phyloP scores from a whole-genome alignment of 2,888 invertebrate genomes.

The Acanthococcus lagerstroemiae region DNA sequence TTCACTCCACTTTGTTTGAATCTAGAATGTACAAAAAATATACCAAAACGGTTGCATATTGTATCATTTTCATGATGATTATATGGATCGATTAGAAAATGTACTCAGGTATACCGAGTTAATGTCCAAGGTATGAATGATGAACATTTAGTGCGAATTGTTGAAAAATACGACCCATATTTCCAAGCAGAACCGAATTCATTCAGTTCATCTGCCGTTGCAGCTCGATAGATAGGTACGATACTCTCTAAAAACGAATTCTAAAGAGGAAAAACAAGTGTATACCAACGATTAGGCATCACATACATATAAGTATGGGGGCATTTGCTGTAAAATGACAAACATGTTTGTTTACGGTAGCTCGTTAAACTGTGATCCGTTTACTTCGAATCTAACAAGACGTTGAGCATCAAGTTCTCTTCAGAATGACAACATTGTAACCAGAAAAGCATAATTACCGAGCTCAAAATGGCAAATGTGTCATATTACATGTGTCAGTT shows the following conservation, averaged over 20 bases:
- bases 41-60: neutral
- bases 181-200: constrained; percentile 62
- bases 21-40: constrained; percentile 40
- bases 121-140: constrained; percentile 70
- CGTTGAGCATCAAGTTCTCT: too few species aligned
- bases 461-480: too few species aligned
- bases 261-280: too few species aligned
- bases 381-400: too few species aligned
- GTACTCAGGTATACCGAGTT: constrained; percentile 47
- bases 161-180: constrained; percentile 72
- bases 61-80: neutral
- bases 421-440: too few species aligned
- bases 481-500: too few species aligned
- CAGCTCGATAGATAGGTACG: constrained; percentile 62
- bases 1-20: constrained; percentile 53
- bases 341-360: too few species aligned
- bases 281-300: too few species aligned
- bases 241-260: constrained; percentile 67
- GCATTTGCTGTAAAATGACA: too few species aligned
- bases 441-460: too few species aligned
- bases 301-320: too few species aligned
- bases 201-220: constrained; percentile 61
- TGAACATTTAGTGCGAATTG: constrained; percentile 63
- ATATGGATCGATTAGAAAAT: neutral
- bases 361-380: too few species aligned